Evolutionary conservation across 2,888 invertebrate genomes (phyloP), one percentile per base, ranked within the genome.

Genomic region (Fragum whitleyi): DNA sequence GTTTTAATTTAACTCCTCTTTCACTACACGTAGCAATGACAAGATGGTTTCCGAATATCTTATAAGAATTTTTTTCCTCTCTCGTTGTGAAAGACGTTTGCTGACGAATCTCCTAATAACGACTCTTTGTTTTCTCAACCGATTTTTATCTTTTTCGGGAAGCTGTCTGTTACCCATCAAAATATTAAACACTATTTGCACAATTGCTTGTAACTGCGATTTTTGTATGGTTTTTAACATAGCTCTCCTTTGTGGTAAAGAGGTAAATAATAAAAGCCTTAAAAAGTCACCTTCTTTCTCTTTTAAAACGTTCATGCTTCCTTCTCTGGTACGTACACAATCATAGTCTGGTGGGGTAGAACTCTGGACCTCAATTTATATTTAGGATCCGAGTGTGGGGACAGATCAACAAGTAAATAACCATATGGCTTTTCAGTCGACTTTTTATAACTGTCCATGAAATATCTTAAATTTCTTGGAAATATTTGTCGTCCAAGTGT

Each of bases 401-500:
- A 67, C n/a, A 83, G 39, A 62, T 80, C 77, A 11, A 80, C 47
- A 16, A 74, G 61, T 26, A 84, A 53, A 55, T 79, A 81, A 2
- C 59, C 61, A 65, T 74, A 72, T 23, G 29, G 19, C 47, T 74
- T 47, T 39, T 39, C 39, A 53, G 80, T 78, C 14, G 75, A 74
- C 39, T 71, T 74, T 65, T 42, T 55, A 69, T 79, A 81, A 32
- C 65, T 61, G 53, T 79, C 77, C 77, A 79, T 77, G 55, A 85
- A 81, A 67, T 74, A 85, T 14, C 68, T 74, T 26, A 67, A 23
- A 61, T 79, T 74, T 36, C 77, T 65, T 11, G 81, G 81, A 61
- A 71, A 79, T 47, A 81, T 77, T 65, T 85, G 85, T 57, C 77
- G 76, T 21, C 71, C 81, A 28, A 85, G 74, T 5, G 79, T 73